Conservation (phyloP, 2,797 vertebrate genomes). For the Cossypha polioptera region DNA sequence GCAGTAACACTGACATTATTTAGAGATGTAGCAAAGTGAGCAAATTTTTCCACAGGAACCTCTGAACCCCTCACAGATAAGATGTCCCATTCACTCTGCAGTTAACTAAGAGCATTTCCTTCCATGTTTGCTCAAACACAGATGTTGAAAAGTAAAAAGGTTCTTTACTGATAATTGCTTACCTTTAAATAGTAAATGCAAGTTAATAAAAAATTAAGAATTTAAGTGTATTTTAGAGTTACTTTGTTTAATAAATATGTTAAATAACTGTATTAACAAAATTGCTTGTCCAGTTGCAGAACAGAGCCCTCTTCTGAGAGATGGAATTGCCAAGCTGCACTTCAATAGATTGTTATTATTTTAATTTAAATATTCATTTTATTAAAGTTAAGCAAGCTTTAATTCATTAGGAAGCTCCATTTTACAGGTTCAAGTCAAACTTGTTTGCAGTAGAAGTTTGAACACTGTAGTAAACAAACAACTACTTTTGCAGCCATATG, state of each 20-base stretch:
- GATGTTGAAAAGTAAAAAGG: not conserved
- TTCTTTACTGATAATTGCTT: not conserved
- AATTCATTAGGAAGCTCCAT: not conserved
- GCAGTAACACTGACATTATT: not conserved
- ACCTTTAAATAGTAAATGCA: not conserved
- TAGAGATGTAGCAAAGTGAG: not conserved
- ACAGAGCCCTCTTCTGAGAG: not conserved
- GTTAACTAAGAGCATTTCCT: not conserved
- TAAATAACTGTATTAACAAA: not conserved
- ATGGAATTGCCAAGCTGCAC: not conserved
- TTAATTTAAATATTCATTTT: not conserved
- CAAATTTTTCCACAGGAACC: not conserved
- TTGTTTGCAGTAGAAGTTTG: conserved; percentile 26
- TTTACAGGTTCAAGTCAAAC: not conserved
- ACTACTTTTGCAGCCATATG: conserved; percentile 5
- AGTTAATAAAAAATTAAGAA: not conserved
- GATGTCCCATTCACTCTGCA: not conserved
- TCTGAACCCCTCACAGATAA: not conserved
- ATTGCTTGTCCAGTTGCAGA: not conserved
- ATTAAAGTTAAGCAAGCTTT: not conserved
- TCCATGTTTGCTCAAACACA: not conserved
- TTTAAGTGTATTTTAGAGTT: not conserved
- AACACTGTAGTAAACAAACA: conserved; percentile 42
- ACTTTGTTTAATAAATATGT: not conserved
- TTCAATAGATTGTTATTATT: not conserved